Evolutionary conservation across 2,797 vertebrate species (phyloP), one percentile per base, ranked within the genome.

Genomic region (Malurus splendens): DNA sequence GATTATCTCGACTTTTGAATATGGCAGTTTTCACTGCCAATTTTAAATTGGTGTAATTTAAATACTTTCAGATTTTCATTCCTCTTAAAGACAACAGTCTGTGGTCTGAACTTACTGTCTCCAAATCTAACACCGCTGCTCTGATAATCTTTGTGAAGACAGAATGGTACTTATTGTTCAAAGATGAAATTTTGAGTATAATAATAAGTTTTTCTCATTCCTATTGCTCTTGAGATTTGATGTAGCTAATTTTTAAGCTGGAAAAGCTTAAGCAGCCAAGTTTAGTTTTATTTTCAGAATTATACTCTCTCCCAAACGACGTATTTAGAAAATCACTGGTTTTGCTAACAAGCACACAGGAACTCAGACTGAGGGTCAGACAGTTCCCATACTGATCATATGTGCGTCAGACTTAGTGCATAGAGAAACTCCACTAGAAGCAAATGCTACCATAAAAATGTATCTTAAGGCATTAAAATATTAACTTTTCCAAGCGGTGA

Each of bases 21-120:
- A 62, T 28, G 12, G 36, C 36, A 36, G 36, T 78, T 89, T 86
- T 74, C 38, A 45, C 30, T 76, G 66, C 55, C 75, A 80, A n/a
- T 89, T 95, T 88, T 62, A 78, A 90, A 89, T 33, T 71, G 18
- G 38, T 80, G 27, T 18, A 48, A 80, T 59, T 85, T 82, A 90
- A 92, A 82, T 72, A 57, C 65, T 87, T 92, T 68, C 65, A 80
- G 54, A 68, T 80, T 90, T 89, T 51, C 44, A 71, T 84, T 84
- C 55, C 44, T 89, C 86, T 77, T 75, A 64, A 86, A 88, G 47
- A 68, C 67, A 55, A 19, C 42, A 76, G 32, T 66, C 54, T 90
- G 36, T 68, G 47, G 51, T 39, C 75, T 92, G 57, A 89, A 71
- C 23, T 51, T 82, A 51, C 1, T 83, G 36, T 67, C 57, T 86